Percentiles rank a stretch among this genome's conserved stretches.
These are phyloP conservation scores for Momotus momota DNA, from an alignment of 2,797 vertebrate species.

Conservation along the genomic window DNA sequence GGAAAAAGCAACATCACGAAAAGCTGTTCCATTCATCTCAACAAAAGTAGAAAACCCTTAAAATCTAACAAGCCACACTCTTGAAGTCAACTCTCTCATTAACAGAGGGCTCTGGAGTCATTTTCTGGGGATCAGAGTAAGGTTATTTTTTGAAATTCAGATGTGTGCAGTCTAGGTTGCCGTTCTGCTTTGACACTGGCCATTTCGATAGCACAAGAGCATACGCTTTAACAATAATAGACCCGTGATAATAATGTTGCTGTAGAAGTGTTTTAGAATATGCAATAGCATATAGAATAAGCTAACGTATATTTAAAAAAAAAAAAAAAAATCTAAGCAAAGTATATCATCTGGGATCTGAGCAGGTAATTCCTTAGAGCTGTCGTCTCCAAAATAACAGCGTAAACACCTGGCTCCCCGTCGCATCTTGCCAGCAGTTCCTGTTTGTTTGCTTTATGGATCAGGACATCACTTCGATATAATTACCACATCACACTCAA, in stretches of 20 bases:
- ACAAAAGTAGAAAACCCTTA: background rate
- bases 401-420: background rate
- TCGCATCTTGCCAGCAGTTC: background rate
- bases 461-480: background rate
- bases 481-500: background rate
- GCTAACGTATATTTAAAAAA: background rate
- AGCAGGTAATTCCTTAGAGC: background rate
- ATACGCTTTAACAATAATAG: background rate
- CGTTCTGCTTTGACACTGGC: background rate
- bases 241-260: background rate
- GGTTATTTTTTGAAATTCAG: background rate
- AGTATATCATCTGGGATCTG: background rate
- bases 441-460: conserved; percentile 4
- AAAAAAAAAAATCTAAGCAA: background rate
- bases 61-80: background rate
- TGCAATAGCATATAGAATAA: background rate
- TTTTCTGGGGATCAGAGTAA: background rate
- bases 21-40: background rate
- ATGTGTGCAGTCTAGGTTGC: background rate
- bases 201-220: background rate
- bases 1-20: background rate
- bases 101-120: background rate
- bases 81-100: background rate
- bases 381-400: background rate
- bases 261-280: background rate